Evolutionary conservation across 2,113 vertebrate species (phyloP).

Genomic region (Corythaeola cristata): DNA sequence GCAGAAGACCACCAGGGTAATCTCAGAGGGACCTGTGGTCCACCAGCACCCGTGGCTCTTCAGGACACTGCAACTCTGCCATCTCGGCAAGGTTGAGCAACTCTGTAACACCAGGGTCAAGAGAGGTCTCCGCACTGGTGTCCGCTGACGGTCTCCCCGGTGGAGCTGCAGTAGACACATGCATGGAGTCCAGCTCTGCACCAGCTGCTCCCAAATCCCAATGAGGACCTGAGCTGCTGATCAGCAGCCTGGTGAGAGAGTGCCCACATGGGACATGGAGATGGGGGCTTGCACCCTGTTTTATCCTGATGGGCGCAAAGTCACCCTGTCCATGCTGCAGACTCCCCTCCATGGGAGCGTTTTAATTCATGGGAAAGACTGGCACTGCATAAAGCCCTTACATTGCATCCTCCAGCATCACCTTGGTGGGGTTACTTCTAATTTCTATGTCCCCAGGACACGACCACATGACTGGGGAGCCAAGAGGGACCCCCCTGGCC

Average conservation of each 20-base stretch:
- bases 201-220: background rate
- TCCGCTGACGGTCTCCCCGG: accelerated
- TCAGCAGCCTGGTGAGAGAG: background rate
- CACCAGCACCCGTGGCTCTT: background rate
- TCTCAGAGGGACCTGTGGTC: background rate
- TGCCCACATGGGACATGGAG: background rate
- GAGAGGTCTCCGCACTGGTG: background rate
- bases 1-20: background rate
- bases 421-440: background rate
- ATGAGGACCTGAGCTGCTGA: background rate
- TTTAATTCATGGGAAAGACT: background rate
- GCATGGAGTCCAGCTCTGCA: background rate
- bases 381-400: accelerated
- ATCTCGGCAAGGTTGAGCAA: background rate
- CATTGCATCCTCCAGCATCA: background rate
- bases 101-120: background rate
- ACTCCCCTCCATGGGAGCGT: background rate
- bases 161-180: background rate
- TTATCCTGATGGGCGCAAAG: background rate
- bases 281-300: background rate
- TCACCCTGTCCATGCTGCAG: background rate
- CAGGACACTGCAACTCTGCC: background rate
- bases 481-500: accelerated
- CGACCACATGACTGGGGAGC: background rate
- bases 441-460: background rate